These are phyloP conservation scores for Gadus macrocephalus DNA, from an alignment of 2,113 vertebrate species.

Conservation along the genomic window DNA sequence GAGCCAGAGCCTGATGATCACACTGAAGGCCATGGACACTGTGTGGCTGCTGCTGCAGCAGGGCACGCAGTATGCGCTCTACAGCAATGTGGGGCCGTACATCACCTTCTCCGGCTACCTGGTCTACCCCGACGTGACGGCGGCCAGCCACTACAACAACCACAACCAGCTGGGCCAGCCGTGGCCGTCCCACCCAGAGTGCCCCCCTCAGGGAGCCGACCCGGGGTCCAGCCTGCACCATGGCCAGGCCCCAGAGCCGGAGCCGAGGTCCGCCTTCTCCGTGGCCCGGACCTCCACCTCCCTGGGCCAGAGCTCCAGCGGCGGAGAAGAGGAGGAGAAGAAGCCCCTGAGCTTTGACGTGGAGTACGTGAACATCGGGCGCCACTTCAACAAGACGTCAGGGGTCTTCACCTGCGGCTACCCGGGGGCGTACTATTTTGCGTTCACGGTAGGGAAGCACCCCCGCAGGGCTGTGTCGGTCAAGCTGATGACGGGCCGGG, in stretches of 20 bases:
- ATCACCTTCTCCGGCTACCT: conserved; percentile 77
- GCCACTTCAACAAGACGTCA: conserved; percentile 70
- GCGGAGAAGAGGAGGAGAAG: conserved; percentile 31
- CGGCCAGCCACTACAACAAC: conserved; percentile 30
- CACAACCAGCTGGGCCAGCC: conserved; percentile 63
- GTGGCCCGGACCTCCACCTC: conserved; percentile 68
- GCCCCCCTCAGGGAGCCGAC: conserved; percentile 42
- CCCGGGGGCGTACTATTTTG: conserved; percentile 73
- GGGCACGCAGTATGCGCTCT: conserved; percentile 69
- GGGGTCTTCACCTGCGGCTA: conserved; percentile 71
- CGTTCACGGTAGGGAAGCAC: conserved; percentile 77
- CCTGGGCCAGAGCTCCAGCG: conserved; percentile 54
- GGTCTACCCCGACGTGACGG: conserved; percentile 61
- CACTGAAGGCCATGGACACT: conserved; percentile 66
- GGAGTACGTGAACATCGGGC: conserved; percentile 76
- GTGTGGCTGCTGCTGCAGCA: conserved; percentile 71
- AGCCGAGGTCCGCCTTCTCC: conserved; percentile 72
- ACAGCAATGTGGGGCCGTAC: conserved; percentile 73
- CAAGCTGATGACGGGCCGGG: conserved; percentile 73
- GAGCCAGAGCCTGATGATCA: conserved; percentile 75
- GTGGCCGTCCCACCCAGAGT: conserved; percentile 41
- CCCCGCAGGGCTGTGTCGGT: conserved; percentile 72
- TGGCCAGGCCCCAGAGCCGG: conserved; percentile 22
- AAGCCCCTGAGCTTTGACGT: conserved; percentile 71
- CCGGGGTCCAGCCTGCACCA: conserved; percentile 18